A percentile compares a stretch with the other conserved stretches of the same genome.
phyloP scores from a whole-genome alignment of 2,797 vertebrate species.

The Columba guinea region DNA sequence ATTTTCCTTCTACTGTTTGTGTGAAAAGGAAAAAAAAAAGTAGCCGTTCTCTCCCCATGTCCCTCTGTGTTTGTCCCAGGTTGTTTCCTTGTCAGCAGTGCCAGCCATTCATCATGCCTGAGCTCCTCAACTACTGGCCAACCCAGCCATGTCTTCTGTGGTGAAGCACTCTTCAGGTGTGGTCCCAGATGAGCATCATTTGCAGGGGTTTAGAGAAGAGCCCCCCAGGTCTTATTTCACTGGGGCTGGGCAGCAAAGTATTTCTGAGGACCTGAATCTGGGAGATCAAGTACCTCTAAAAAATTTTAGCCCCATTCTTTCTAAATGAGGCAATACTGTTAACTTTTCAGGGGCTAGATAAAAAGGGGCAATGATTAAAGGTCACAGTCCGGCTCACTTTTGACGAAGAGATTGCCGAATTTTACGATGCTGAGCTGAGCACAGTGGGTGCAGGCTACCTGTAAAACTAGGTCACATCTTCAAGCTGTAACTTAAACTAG shows the following conservation, averaged over 20 bases:
- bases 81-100: not conserved
- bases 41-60: not conserved
- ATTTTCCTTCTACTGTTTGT: not conserved
- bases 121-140: not conserved
- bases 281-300: not conserved
- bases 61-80: not conserved
- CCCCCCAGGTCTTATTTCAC: not conserved
- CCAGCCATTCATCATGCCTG: not conserved
- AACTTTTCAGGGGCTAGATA: not conserved
- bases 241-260: not conserved
- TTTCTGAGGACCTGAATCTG: not conserved
- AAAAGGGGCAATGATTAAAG: not conserved
- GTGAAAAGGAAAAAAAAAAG: not conserved
- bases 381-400: not conserved
- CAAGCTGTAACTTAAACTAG: conserved; percentile 56
- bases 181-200: not conserved
- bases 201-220: not conserved
- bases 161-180: not conserved
- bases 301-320: not conserved
- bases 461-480: conserved; percentile 59
- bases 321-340: not conserved
- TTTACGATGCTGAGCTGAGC: not conserved
- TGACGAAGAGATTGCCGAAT: not conserved
- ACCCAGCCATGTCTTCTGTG: not conserved
- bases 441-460: conserved; percentile 6